A percentile compares a stretch with the other conserved stretches of the same genome.
Conservation (phyloP, 1,140 invertebrate species). For the Arctopsyche grandis region DNA sequence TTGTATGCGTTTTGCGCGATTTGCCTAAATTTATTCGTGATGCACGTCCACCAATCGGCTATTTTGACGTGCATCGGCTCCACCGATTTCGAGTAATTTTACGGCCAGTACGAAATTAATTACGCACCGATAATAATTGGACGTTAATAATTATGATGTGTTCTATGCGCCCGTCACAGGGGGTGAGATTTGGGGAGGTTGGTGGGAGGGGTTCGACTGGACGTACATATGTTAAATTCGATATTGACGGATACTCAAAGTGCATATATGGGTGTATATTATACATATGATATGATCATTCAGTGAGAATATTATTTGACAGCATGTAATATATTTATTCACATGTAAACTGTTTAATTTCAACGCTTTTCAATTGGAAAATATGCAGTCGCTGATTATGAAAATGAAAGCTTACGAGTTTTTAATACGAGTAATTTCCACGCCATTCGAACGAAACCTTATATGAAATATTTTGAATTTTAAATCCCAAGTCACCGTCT, state of each 20-base stretch:
- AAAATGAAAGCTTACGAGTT: too few species aligned
- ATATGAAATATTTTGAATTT: too few species aligned
- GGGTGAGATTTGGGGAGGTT: neutral
- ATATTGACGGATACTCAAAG: neutral
- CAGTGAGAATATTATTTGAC: too few species aligned
- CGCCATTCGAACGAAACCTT: too few species aligned
- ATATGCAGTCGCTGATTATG: too few species aligned
- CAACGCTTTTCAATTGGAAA: too few species aligned
- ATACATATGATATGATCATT: too few species aligned
- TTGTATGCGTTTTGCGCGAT: slow-evolving; percentile 24
- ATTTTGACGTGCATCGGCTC: neutral
- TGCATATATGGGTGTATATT: neutral
- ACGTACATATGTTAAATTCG: neutral
- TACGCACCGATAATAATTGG: slow-evolving; percentile 45
- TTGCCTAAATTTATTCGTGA: slow-evolving; percentile 21
- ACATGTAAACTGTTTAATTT: too few species aligned
- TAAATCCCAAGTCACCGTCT: too few species aligned
- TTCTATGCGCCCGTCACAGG: too few species aligned
- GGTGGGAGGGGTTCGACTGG: neutral
- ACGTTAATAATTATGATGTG: slow-evolving; percentile 43
- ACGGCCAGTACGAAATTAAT: slow-evolving; percentile 49
- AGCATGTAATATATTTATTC: too few species aligned
- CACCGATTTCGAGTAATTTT: slow-evolving; percentile 46
- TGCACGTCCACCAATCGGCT: slow-evolving; percentile 9
- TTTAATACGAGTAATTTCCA: too few species aligned